A percentile compares a stretch with the other conserved stretches of the same genome.
Evolutionary conservation across 2,888 invertebrate species (phyloP).

Genomic region (Amblyjoppa fuscipennis): DNA sequence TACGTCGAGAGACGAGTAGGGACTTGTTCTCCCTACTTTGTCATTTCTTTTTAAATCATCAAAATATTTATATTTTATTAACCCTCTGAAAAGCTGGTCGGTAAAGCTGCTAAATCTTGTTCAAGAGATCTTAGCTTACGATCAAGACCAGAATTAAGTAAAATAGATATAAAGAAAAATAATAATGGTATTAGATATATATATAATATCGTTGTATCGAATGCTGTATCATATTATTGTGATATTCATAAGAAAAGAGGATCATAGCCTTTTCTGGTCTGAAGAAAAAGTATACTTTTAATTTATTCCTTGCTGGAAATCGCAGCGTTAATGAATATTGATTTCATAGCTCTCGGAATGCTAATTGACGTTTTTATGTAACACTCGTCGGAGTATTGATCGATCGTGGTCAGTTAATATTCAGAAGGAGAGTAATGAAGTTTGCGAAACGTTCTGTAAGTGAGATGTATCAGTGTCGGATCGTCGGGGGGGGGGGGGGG

Average conservation of each 20-base stretch:
- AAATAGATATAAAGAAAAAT: no score
- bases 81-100: not conserved
- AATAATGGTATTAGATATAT: no score
- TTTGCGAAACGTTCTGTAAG: not conserved
- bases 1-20: not conserved
- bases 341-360: not conserved
- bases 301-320: not conserved
- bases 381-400: not conserved
- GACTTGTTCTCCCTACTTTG: not conserved
- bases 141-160: no score
- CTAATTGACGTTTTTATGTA: not conserved
- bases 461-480: conserved; percentile 12
- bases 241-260: not conserved
- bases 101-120: not conserved
- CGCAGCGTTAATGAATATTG: not conserved
- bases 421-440: not conserved
- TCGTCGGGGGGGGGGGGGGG: not conserved
- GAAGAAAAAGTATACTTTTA: not conserved
- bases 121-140: not conserved
- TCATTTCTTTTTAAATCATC: not conserved
- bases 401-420: not conserved
- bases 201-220: no score
- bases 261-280: not conserved
- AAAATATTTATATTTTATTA: not conserved
- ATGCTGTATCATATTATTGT: no score